A percentile compares a stretch with the other conserved stretches of the same genome.
Evolutionary conservation across 2,113 vertebrate species (phyloP).

Genomic region (Chinchilla lanigera): DNA sequence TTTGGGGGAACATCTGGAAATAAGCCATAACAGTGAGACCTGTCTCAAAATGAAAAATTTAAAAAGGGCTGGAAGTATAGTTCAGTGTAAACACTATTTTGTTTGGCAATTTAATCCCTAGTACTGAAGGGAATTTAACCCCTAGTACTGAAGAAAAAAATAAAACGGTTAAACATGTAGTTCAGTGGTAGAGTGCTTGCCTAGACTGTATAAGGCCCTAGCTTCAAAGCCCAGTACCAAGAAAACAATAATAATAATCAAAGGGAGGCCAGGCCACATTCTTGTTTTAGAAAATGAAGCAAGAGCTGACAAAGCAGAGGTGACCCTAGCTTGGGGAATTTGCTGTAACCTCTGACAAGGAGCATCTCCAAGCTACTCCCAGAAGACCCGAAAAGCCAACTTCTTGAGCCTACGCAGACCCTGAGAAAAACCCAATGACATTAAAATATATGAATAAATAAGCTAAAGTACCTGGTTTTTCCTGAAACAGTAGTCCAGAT

Average conservation of each 20-base stretch:
- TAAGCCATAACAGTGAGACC: background rate
- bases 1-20: background rate
- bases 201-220: background rate
- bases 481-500: slow-evolving; percentile 47
- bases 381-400: slow-evolving; percentile 8
- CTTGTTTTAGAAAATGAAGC: slow-evolving; percentile 57
- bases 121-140: too few relatives aligned
- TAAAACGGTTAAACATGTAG: background rate
- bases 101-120: too few relatives aligned
- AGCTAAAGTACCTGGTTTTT: background rate
- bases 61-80: background rate
- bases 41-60: background rate
- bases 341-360: background rate
- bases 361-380: background rate
- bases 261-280: slow-evolving; percentile 5
- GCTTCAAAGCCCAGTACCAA: background rate
- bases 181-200: background rate
- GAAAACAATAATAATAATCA: slow-evolving; percentile 1
- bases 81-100: background rate
- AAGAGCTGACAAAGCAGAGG: slow-evolving; percentile 16
- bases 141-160: background rate
- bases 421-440: background rate
- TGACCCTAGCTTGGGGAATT: background rate
- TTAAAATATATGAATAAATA: background rate
- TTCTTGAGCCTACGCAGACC: slow-evolving; percentile 9